phyloP scores from a whole-genome alignment of 2,113 vertebrate genomes.

The Sinocyclocheilus anshuiensis region DNA sequence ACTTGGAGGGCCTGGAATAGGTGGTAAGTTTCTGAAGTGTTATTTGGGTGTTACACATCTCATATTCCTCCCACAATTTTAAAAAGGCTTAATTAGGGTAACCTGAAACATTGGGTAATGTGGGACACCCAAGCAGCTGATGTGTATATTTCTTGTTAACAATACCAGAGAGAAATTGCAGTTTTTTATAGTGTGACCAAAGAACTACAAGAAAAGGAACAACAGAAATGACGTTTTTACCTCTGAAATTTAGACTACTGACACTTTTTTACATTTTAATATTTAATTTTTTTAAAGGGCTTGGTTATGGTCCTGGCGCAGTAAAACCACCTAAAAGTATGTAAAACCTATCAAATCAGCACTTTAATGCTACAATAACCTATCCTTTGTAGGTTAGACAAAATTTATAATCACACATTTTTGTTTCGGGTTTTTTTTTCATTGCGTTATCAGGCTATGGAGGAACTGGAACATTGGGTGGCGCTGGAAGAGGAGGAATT shows the following conservation, averaged over 20 bases:
- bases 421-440: background rate
- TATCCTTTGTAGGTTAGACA: background rate
- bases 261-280: background rate
- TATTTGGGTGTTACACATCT: background rate
- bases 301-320: conserved; percentile 50
- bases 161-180: no score
- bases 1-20: conserved; percentile 59
- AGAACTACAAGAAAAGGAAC: no score
- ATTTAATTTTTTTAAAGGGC: background rate
- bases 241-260: no score
- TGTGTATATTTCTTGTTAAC: no score
- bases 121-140: background rate
- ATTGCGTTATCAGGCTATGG: conserved; percentile 42
- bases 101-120: background rate
- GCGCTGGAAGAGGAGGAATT: conserved; percentile 41
- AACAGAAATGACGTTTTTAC: no score
- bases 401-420: background rate
- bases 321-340: conserved; percentile 56
- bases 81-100: no score
- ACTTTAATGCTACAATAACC: background rate
- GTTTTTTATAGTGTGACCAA: no score
- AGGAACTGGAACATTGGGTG: conserved; percentile 48
- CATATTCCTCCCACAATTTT: background rate
- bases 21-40: background rate
- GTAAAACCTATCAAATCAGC: background rate